Base-by-base conservation (phyloP, 1,140 invertebrate species). In the Drosophila lowei region DNA sequence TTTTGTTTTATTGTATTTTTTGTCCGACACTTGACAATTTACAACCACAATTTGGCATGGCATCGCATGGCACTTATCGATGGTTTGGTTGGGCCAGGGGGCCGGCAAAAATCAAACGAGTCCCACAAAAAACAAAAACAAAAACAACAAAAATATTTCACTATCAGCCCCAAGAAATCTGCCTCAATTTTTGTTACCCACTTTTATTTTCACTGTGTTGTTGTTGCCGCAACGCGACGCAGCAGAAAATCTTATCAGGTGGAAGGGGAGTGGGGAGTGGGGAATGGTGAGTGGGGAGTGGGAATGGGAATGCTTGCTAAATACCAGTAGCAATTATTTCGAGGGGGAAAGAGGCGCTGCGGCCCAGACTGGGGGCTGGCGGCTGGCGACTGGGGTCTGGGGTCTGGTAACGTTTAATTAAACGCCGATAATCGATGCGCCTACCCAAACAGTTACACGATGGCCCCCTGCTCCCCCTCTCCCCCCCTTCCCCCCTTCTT, bases 311-410 rank as follows among this genome's bases (percentile, higher is more conserved):
- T 58, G 83, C 81, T 88, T 88, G 83, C 83, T 88, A 88, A 88
- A 88, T 83, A 88, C 83, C 83, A 79, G 83, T 88, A 88, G 83
- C 83, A 83, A 88, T 83, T 76, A 88, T 88, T 71, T 76, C 49
- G 64, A 52, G 54, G 71, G 49, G 68, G 41, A 25, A 25, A 25
- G 23, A 25, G 23, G 5, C 23, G 23, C 23, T 5, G 23, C 46
- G 59, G 25, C 41, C 16, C 38, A 38, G 67, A 41, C 49, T 34
- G 59, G 44, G 28, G 23, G 7, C 0, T 4, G 9, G 9, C 6
- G 28, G 0, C 9, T 5, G n/a, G 9, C 13, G 13, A 4, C n/a
- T 25, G 47, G 28, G 38, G 38, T 50, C 41, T 65, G 34, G 25
- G 63, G 53, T 53, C 46, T 67, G 63, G 76, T 74, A 73, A 72